A percentile compares a stretch with the other conserved stretches of the same genome.
Evolutionary conservation across 2,797 vertebrate genomes (phyloP).

Genomic region (Halcyon smyrnensis): DNA sequence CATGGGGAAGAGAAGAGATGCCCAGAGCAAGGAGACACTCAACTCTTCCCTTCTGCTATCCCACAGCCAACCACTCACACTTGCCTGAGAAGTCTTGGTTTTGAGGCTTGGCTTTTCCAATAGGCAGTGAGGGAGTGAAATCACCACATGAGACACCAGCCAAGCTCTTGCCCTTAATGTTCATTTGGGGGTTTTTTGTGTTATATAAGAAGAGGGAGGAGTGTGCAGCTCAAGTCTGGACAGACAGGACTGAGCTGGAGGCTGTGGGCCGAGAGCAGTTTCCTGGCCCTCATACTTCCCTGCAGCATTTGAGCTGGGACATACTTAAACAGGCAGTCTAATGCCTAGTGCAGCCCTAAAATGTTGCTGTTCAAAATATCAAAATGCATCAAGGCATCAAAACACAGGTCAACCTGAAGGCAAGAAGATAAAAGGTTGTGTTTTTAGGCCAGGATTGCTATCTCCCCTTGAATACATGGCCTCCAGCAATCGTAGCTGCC

Average conservation of each 20-base stretch:
- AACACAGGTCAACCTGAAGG: neutral
- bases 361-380: neutral
- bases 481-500: neutral
- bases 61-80: neutral
- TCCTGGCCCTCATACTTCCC: neutral
- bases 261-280: neutral
- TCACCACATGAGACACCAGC: neutral
- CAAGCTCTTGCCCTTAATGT: neutral
- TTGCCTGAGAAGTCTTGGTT: neutral
- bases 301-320: neutral
- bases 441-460: neutral
- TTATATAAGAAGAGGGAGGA: neutral
- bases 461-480: neutral
- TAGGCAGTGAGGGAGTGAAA: neutral
- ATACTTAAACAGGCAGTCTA: neutral
- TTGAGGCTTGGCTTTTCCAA: neutral
- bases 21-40: neutral
- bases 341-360: neutral
- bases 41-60: neutral
- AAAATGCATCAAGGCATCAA: neutral
- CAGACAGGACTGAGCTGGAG: neutral
- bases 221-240: neutral
- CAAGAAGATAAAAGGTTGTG: neutral
- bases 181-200: neutral
- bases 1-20: neutral